Evolutionary conservation across 1,140 invertebrate genomes (phyloP).

Genomic region (Bombus confusus): DNA sequence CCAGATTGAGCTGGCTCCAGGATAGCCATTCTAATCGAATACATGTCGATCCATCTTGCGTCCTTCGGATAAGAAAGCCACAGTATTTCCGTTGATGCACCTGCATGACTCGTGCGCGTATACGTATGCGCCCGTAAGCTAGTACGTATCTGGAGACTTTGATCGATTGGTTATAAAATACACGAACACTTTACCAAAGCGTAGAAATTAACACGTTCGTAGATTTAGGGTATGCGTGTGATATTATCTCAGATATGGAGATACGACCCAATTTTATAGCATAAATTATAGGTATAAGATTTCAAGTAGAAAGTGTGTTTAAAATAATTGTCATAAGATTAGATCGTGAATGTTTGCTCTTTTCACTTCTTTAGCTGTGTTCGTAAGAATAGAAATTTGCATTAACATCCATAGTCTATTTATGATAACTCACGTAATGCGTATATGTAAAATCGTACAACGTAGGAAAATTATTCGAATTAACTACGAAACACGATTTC

Average conservation of each 20-base stretch:
- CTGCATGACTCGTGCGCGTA: neutral
- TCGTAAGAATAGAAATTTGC: no score
- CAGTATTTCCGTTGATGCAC: slow-evolving; percentile 3
- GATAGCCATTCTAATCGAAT: slow-evolving; percentile 21
- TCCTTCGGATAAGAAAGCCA: neutral
- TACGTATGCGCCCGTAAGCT: neutral
- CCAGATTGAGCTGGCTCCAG: slow-evolving; percentile 8
- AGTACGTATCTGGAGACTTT: neutral
- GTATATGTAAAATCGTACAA: no score
- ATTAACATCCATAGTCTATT: no score
- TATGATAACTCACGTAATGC: no score
- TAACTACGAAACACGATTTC: no score
- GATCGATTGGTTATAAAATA: neutral
- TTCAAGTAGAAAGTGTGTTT: neutral
- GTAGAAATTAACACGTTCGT: neutral
- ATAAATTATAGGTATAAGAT: neutral
- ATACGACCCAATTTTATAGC: neutral
- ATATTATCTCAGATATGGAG: no score
- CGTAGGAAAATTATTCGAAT: no score
- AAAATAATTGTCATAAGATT: no score
- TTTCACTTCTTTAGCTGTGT: no score
- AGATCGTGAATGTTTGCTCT: no score
- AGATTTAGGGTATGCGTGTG: neutral
- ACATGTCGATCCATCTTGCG: slow-evolving; percentile 18
- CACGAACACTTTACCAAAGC: neutral